A percentile compares a stretch with the other conserved stretches of the same genome.
Conservation (phyloP, 30 jellyfish, hydroid and myxozoan genomes). For the Hydra vulgaris region DNA sequence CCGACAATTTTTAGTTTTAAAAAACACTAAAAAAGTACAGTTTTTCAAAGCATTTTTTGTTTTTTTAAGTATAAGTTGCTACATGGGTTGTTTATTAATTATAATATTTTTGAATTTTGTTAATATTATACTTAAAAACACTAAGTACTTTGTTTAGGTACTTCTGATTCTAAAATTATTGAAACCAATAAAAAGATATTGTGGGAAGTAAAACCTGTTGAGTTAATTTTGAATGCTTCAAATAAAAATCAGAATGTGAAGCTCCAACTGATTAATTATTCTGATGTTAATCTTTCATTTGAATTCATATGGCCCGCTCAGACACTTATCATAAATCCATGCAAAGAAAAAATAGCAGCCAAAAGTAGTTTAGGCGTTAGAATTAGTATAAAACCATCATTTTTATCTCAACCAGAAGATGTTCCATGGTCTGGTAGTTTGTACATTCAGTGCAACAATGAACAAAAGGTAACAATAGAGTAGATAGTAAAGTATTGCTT, state of each 20-base stretch:
- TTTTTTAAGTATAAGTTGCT: too few relatives aligned
- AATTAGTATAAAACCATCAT: conserved; percentile 53
- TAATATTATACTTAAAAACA: neutral
- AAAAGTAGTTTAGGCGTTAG: conserved; percentile 56
- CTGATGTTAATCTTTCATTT: conserved; percentile 22
- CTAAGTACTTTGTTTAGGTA: neutral
- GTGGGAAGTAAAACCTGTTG: conserved; percentile 24
- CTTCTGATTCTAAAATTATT: neutral
- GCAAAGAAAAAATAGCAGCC: conserved; percentile 74
- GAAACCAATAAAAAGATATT: neutral
- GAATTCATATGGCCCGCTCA: conserved; percentile 91
- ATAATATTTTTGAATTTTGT: neutral
- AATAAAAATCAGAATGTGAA: neutral
- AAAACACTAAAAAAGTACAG: too few relatives aligned
- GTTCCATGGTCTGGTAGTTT: conserved; percentile 78
- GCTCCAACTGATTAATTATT: conserved; percentile 11
- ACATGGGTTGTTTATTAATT: too few relatives aligned
- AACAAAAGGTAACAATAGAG: conserved; percentile 45
- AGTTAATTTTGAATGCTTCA: conserved; percentile 7
- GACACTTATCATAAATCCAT: conserved; percentile 65
- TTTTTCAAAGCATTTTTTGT: too few relatives aligned
- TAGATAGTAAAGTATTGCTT: neutral
- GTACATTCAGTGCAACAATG: conserved; percentile 65
- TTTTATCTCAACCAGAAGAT: conserved; percentile 51
- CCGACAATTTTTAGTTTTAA: too few relatives aligned